These are phyloP conservation scores for Bhutanitis thaidina DNA, from an alignment of 2,888 invertebrate genomes.

Conservation along the genomic window DNA sequence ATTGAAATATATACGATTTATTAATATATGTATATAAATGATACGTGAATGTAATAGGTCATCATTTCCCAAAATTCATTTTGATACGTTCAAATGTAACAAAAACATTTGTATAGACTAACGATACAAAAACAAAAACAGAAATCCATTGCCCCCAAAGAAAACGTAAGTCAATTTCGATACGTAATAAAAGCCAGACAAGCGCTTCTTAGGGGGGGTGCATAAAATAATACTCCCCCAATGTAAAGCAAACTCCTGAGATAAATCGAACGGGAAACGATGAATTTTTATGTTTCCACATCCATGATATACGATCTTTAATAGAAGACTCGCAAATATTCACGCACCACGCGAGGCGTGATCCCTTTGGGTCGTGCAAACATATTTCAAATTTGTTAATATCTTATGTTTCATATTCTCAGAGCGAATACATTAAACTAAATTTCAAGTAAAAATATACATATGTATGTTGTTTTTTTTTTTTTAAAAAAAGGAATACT, in stretches of 20 bases:
- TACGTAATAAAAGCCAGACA: slow-evolving; percentile 31
- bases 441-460: no score
- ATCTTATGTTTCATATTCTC: no score
- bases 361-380: neutral
- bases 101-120: no score
- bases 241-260: slow-evolving; percentile 51
- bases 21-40: no score
- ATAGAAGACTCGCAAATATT: neutral
- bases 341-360: neutral
- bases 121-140: slow-evolving; percentile 24
- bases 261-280: slow-evolving; percentile 54
- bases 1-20: no score
- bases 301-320: slow-evolving; percentile 29
- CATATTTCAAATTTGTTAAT: neutral
- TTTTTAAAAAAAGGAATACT: no score
- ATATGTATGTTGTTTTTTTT: no score
- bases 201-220: slow-evolving; percentile 46
- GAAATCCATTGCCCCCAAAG: slow-evolving; percentile 33
- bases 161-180: slow-evolving; percentile 29
- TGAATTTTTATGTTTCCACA: slow-evolving; percentile 57
- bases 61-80: no score
- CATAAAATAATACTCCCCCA: slow-evolving; percentile 61
- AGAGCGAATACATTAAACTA: no score
- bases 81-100: no score
- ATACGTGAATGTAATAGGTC: no score